A percentile compares a stretch with the other conserved stretches of the same genome.
Evolutionary conservation across 2,113 vertebrate genomes (phyloP).

Genomic region (Menura novaehollandiae): DNA sequence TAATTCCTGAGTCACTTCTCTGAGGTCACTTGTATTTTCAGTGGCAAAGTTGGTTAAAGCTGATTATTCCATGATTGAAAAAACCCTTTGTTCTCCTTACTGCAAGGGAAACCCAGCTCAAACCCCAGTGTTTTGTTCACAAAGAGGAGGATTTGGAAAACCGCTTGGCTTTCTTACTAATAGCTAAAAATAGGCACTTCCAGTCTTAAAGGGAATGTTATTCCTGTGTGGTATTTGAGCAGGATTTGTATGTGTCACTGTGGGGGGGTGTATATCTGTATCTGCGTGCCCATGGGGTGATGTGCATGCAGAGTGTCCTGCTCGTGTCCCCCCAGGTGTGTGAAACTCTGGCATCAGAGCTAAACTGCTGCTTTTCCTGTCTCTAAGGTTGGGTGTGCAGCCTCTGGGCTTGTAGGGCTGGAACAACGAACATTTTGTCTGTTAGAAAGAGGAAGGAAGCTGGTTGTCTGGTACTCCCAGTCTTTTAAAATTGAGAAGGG

Average conservation of each 20-base stretch:
- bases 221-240: slow-evolving; percentile 7
- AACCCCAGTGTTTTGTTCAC: neutral
- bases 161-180: neutral
- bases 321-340: neutral
- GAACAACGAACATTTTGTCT: slow-evolving; percentile 13
- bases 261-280: neutral
- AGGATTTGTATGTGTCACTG: neutral
- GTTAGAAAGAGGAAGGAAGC: slow-evolving; percentile 37
- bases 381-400: neutral
- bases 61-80: neutral
- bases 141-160: slow-evolving; percentile 1
- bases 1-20: neutral
- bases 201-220: neutral
- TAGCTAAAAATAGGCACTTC: slow-evolving; percentile 41
- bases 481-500: neutral
- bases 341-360: neutral
- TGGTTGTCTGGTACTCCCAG: slow-evolving; percentile 11
- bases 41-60: neutral
- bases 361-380: neutral
- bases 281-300: neutral
- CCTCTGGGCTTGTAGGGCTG: neutral
- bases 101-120: slow-evolving; percentile 6
- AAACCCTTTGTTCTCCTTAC: neutral
- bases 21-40: neutral
- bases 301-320: neutral